Conservation (phyloP, 2,888 invertebrate genomes). For the Drosophila demipolita region DNA sequence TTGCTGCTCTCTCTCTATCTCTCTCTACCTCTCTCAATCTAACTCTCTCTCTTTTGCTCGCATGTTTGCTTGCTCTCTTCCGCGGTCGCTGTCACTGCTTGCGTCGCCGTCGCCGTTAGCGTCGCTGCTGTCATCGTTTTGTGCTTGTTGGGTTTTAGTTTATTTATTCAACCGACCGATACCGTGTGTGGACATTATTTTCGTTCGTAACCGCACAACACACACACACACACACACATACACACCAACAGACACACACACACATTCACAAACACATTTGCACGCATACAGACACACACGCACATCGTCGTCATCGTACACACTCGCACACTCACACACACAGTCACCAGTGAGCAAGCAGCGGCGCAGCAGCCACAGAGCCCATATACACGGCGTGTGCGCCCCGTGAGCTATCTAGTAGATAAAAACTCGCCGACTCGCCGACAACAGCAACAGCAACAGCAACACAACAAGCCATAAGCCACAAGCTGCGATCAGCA, state of each 20-base stretch:
- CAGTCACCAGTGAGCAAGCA: constrained; percentile 33
- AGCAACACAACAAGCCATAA: constrained; percentile 35
- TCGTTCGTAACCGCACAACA: constrained; percentile 80
- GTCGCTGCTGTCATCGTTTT: constrained; percentile 46
- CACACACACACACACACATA: constrained; percentile 48
- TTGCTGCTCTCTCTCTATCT: constrained; percentile 18
- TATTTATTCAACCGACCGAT: constrained; percentile 85
- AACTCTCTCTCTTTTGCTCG: constrained; percentile 10
- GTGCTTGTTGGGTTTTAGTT: constrained; percentile 75
- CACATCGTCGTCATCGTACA: constrained; percentile 28
- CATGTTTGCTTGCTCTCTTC: constrained; percentile 25
- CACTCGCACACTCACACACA: constrained; percentile 17
- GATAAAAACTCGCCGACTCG: constrained; percentile 77
- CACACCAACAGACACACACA: background rate
- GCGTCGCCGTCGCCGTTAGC: constrained; percentile 10
- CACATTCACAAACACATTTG: constrained; percentile 22
- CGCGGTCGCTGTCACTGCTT: constrained; percentile 13
- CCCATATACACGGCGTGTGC: constrained; percentile 73
- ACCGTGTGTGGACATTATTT: constrained; percentile 85
- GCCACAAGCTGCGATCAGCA: constrained; percentile 9
- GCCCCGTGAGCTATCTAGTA: constrained; percentile 78
- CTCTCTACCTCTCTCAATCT: constrained; percentile 15
- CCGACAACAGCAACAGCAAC: constrained; percentile 66
- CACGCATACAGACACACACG: constrained; percentile 24
- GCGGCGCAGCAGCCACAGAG: constrained; percentile 62